Conservation (phyloP, 2,888 invertebrate genomes). For the Sthenelais limicola region DNA sequence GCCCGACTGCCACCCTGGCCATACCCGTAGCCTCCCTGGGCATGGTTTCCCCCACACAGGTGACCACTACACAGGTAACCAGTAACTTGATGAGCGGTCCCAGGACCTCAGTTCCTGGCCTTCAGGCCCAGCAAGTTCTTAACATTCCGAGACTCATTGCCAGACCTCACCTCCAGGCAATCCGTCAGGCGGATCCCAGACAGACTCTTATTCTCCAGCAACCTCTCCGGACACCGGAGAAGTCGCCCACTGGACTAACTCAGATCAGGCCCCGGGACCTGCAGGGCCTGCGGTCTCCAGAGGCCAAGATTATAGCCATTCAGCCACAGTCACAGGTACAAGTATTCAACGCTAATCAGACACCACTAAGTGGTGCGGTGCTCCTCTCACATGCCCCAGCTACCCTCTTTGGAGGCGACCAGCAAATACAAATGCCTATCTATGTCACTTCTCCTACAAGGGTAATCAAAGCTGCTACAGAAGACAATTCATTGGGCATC, state of each 20-base stretch:
- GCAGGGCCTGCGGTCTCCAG: not conserved
- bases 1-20: not conserved
- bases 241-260: not conserved
- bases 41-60: conserved; percentile 8
- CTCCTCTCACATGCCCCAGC: conserved; percentile 1
- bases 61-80: conserved; percentile 12
- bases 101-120: not conserved
- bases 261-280: conserved; percentile 14
- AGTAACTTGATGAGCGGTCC: not conserved
- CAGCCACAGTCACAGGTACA: conserved; percentile 20
- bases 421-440: not conserved
- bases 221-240: conserved; percentile 7
- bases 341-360: not conserved
- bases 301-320: conserved; percentile 10
- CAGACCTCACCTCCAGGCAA: not conserved
- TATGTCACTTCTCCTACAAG: conserved; percentile 9
- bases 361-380: not conserved
- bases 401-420: too few relatives aligned
- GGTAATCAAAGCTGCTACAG: too few relatives aligned
- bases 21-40: conserved; percentile 24
- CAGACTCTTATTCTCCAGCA: conserved; percentile 25
- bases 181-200: not conserved
- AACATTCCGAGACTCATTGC: conserved; percentile 30
- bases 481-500: too few relatives aligned
- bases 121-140: conserved; percentile 8